phyloP scores from a whole-genome alignment of 2,797 vertebrate species.

The Nannoperca obscura region DNA sequence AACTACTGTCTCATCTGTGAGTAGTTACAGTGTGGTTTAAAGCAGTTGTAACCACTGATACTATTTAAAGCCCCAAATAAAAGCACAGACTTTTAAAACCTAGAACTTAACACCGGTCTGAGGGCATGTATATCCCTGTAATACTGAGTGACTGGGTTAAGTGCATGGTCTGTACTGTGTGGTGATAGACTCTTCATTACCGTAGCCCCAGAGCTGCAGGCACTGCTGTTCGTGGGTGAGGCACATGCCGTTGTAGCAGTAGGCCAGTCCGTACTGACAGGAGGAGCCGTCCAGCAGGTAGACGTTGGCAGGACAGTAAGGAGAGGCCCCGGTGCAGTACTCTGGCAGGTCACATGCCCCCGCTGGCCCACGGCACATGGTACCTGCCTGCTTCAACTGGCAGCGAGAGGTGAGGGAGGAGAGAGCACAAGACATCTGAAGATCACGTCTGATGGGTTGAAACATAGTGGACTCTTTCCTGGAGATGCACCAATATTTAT shows the following conservation, averaged over 20 bases:
- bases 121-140: neutral
- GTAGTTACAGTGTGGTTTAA: neutral
- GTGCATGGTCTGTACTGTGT: neutral
- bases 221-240: conserved; percentile 94
- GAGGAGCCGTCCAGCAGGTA: conserved; percentile 92
- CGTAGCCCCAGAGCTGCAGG: conserved; percentile 94
- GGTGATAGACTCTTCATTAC: conserved; percentile 70
- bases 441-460: neutral
- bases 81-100: conserved; percentile 7
- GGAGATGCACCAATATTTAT: neutral
- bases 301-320: conserved; percentile 92
- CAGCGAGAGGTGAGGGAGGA: neutral
- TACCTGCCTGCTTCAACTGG: conserved; percentile 91
- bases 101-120: neutral
- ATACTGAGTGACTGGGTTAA: neutral
- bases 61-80: neutral
- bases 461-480: neutral
- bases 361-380: conserved; percentile 88
- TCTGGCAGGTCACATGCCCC: conserved; percentile 95
- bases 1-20: neutral
- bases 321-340: conserved; percentile 92
- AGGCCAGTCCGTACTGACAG: conserved; percentile 88
- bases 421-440: conserved; percentile 4
- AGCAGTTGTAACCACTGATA: neutral
- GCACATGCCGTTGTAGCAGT: conserved; percentile 94